Base-by-base conservation (phyloP, 1,140 invertebrate species). In the Panagrolaimus sp. region DNA sequence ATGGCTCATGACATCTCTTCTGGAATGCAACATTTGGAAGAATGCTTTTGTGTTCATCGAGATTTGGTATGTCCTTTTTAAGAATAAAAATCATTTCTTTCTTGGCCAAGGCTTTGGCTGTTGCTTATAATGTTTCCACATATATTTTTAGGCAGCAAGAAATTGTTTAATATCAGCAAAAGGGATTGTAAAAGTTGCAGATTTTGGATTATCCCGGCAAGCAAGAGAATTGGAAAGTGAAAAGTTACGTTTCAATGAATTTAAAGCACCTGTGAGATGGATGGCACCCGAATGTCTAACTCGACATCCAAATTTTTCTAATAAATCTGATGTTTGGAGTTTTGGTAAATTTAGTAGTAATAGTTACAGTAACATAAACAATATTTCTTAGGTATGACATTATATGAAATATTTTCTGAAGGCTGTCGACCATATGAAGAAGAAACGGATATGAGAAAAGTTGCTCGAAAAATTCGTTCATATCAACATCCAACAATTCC, bases 341-440 rank as follows among this genome's bases (percentile, higher is more conserved):
- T 52, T 9, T 12, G 48, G 48, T 52, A 15, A 7, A 24, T 15
- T 52, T 52, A 63, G 68, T 69, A 69, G 68, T n/a, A 52, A 52
- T 69, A 44, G 62, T 48, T 52, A 69, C 68, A 55, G 44, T 69
- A 52, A 4, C 15, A 21, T 52, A 21, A 21, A 5, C 9, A 4
- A 47, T 15, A 15, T 47, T 47, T n/a, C n/a, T n/a, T 24, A 52
- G 48, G 48, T 24, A 52, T 52, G 48, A 52, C 48, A 8, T 21
- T 52, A 1, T 52, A 52, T 14, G 48, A 52, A 12, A 52, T 52
- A 21, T 52, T 52, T 12, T 52, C 48, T 7, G 48, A 52, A 8
- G 48, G 48, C 10, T 24, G 17, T 52, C 48, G 48, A n/a, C 48
- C 48, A 12, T 52, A 52, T 8, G 48, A 52, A n/a, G 48, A 52